phyloP scores from a whole-genome alignment of 2,888 invertebrate genomes.

The Dugesia japonica region DNA sequence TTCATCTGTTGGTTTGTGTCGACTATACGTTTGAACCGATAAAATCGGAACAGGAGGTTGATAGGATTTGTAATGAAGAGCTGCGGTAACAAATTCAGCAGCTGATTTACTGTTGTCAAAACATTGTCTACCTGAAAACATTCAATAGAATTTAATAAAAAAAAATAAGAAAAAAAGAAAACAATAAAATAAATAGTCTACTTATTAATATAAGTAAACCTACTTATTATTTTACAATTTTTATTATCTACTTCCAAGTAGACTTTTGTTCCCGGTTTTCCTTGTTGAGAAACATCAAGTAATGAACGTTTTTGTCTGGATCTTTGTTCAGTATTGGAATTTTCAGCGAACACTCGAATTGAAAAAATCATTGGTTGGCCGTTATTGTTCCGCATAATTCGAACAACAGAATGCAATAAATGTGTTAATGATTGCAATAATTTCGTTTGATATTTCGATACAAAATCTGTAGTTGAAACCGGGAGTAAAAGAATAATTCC shows the following conservation, averaged over 20 bases:
- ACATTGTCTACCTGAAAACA: neutral
- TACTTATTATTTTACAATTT: neutral
- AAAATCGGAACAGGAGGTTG: neutral
- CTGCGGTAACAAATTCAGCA: neutral
- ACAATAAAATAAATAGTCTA: neutral
- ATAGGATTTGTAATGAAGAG: neutral
- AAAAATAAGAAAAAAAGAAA: neutral
- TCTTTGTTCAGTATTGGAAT: neutral
- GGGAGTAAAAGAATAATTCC: neutral
- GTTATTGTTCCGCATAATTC: neutral
- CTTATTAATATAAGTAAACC: neutral
- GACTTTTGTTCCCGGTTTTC: slow-evolving; percentile 9
- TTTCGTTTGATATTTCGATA: neutral
- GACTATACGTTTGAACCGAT: neutral
- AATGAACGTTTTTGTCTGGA: neutral
- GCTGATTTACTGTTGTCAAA: slow-evolving; percentile 2
- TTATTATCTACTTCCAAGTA: neutral
- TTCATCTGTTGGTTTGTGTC: neutral
- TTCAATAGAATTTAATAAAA: too few relatives aligned
- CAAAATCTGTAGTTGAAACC: neutral
- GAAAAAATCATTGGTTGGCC: neutral
- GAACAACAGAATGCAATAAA: neutral
- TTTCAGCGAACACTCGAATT: neutral
- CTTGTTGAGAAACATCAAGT: neutral
- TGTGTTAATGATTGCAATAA: neutral